These are phyloP conservation scores for Bathynomus jamesi DNA, from an alignment of 1,140 invertebrate species.

Conservation along the genomic window DNA sequence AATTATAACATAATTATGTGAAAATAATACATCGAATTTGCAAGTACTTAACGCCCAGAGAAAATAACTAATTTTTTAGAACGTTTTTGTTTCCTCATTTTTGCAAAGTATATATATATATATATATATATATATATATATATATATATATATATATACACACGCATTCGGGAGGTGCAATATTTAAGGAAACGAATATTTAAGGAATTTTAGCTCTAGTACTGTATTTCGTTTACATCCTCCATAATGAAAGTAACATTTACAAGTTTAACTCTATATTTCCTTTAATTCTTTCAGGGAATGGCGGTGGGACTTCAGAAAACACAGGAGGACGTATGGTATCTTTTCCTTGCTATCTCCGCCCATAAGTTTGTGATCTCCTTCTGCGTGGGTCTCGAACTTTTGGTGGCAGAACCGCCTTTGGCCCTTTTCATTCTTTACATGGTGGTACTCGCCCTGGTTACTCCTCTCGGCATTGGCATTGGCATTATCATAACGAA, in stretches of 20 bases:
- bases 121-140: conserved; percentile 3
- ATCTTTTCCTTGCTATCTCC: conserved; percentile 51
- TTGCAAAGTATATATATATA: background rate
- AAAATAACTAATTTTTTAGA: too few relatives aligned
- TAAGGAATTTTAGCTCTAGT: too few relatives aligned
- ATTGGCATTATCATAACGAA: conserved; percentile 55
- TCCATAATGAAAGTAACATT: too few relatives aligned
- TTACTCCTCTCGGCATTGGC: conserved; percentile 66
- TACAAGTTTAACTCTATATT: too few relatives aligned
- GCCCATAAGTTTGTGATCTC: conserved; percentile 69
- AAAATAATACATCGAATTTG: too few relatives aligned
- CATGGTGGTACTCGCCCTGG: conserved; percentile 65
- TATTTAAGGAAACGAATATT: too few relatives aligned
- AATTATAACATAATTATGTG: too few relatives aligned
- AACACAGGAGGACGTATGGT: conserved; percentile 54
- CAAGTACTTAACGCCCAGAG: too few relatives aligned
- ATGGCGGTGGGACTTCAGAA: conserved; percentile 68
- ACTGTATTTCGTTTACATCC: too few relatives aligned
- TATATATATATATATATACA: background rate
- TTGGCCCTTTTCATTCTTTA: conserved; percentile 52
- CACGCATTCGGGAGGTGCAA: background rate
- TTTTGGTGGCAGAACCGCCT: conserved; percentile 41
- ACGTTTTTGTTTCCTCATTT: too few relatives aligned
- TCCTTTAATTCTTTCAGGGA: conserved; percentile 49
- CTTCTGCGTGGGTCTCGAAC: conserved; percentile 45